A percentile compares a stretch with the other conserved stretches of the same genome.
phyloP scores from a whole-genome alignment of 2,113 vertebrate genomes.

The Chloebia gouldiae region DNA sequence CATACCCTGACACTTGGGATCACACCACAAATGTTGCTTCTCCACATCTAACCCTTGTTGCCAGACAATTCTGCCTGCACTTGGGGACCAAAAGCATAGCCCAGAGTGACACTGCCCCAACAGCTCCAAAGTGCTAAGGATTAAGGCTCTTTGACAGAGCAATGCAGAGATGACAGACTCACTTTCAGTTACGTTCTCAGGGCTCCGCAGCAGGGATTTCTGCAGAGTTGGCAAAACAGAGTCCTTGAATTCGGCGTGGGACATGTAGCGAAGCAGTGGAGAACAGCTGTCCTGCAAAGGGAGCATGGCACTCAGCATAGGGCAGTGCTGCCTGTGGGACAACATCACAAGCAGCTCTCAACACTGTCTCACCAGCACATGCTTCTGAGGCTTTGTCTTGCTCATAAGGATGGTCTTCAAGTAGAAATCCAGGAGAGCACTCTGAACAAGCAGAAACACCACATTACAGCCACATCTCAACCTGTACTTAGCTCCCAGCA shows the following conservation, averaged over 20 bases:
- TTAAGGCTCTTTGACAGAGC: background rate
- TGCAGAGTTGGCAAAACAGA: conserved; percentile 88
- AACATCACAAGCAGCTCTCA: background rate
- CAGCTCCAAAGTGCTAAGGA: background rate
- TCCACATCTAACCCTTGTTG: background rate
- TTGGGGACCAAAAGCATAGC: background rate
- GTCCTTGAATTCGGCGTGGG: conserved; percentile 92
- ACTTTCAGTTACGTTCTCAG: conserved; percentile 96
- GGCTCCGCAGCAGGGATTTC: conserved; percentile 92
- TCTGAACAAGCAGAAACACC: conserved; percentile 66
- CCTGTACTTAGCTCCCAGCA: background rate
- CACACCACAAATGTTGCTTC: background rate
- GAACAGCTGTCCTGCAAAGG: conserved; percentile 82
- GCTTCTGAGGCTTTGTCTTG: conserved; percentile 88
- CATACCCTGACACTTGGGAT: background rate
- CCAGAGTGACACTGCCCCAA: background rate
- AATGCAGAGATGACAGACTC: conserved; percentile 50
- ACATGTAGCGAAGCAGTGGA: conserved; percentile 86
- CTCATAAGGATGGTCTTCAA: conserved; percentile 93
- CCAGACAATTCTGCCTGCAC: background rate
- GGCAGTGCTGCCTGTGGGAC: accelerated
- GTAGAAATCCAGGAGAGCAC: conserved; percentile 89
- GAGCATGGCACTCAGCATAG: background rate
- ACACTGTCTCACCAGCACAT: conserved; percentile 82
- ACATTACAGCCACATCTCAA: background rate